These are phyloP conservation scores for Anhinga anhinga DNA, from an alignment of 2,113 vertebrate genomes.

Conservation along the genomic window DNA sequence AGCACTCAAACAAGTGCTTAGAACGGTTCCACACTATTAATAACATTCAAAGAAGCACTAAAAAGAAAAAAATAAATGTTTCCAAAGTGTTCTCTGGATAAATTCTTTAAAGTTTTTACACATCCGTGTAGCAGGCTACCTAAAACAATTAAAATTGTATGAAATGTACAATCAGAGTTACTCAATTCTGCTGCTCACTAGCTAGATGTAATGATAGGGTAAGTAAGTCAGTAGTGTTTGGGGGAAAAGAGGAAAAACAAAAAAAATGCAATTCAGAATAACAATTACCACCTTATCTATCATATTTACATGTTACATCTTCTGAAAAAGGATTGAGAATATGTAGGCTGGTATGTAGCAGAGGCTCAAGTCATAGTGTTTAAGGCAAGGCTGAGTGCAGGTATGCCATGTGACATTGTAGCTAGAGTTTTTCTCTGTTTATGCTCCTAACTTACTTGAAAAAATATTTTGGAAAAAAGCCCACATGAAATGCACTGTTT, in stretches of 20 bases:
- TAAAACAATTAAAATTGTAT: not conserved
- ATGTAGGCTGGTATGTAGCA: not conserved
- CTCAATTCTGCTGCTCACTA: not conserved
- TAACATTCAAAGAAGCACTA: constrained; percentile 16
- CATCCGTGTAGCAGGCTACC: not conserved
- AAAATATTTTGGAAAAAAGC: not conserved
- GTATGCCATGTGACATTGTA: not conserved
- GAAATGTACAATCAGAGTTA: not conserved
- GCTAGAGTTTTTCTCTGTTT: not conserved
- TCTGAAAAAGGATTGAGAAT: not conserved
- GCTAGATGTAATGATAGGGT: not conserved
- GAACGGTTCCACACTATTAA: constrained; percentile 36
- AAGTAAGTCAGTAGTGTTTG: not conserved
- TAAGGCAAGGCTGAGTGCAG: not conserved
- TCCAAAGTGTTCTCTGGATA: not conserved
- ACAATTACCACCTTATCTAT: not conserved
- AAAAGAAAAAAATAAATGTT: not conserved
- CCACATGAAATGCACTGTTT: not conserved
- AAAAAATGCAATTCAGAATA: not conserved
- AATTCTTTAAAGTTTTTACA: not conserved
- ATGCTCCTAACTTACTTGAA: not conserved
- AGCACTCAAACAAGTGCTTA: constrained; percentile 54
- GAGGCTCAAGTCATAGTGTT: not conserved
- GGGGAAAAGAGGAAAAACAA: not conserved
- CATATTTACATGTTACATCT: not conserved